Evolutionary conservation across 2,797 vertebrate species (phyloP).

Genomic region (Gymnoscopelus microlampas): DNA sequence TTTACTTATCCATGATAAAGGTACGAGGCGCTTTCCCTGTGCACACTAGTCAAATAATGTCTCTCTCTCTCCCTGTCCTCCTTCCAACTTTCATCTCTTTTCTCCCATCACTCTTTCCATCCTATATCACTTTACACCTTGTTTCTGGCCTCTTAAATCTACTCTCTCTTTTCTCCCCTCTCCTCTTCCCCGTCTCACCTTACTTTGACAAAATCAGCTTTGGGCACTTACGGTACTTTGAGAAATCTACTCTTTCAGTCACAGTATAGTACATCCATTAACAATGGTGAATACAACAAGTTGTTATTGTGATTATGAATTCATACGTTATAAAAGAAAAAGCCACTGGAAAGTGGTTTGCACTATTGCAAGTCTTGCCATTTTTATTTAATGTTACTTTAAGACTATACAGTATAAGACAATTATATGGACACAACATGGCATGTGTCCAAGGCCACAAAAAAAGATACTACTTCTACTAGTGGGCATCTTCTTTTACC

Average conservation of each 20-base stretch:
- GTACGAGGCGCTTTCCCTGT: slow-evolving; percentile 62
- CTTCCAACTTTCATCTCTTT: slow-evolving; percentile 54
- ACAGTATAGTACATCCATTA: no score
- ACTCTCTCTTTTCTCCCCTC: no score
- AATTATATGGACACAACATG: not conserved
- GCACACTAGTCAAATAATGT: slow-evolving; percentile 71
- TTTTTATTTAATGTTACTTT: not conserved
- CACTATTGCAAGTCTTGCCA: no score
- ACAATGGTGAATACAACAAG: no score
- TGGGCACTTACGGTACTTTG: not conserved
- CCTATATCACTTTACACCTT: slow-evolving; percentile 49
- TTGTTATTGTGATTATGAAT: no score
- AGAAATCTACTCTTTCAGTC: not conserved
- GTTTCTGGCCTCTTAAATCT: slow-evolving; percentile 60
- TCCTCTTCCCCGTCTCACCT: slow-evolving; percentile 31
- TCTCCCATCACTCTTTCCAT: slow-evolving; percentile 63
- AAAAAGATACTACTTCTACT: no score
- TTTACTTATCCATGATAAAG: slow-evolving; percentile 80
- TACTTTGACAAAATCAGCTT: slow-evolving; percentile 59
- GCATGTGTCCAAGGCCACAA: no score
- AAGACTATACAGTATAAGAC: not conserved
- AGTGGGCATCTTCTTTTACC: not conserved
- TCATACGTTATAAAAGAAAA: no score
- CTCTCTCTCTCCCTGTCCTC: slow-evolving; percentile 36
- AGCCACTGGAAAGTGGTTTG: no score